phyloP scores from a whole-genome alignment of 2,113 vertebrate species.

The Etheostoma cragini region DNA sequence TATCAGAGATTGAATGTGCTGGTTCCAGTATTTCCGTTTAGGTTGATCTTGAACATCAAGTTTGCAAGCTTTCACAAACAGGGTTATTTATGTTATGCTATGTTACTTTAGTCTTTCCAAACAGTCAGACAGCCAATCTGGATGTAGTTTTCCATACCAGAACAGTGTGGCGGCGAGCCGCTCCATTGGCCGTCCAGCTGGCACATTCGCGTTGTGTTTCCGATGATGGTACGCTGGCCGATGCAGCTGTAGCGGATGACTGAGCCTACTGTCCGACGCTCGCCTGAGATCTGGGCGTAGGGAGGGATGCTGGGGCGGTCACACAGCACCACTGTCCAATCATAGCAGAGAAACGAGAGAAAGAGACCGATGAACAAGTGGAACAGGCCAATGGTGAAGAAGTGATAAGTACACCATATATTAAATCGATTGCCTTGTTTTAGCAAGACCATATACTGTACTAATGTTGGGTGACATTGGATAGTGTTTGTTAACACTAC shows the following conservation, averaged over 20 bases:
- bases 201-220: constrained; percentile 94
- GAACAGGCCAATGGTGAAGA: neutral
- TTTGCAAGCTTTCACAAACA: neutral
- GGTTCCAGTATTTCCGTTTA: neutral
- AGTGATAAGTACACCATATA: neutral
- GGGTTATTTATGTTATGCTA: neutral
- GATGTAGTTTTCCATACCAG: constrained; percentile 84
- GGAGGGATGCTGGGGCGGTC: constrained; percentile 93
- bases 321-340: constrained; percentile 92
- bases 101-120: neutral
- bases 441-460: neutral
- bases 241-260: constrained; percentile 95
- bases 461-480: neutral
- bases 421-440: neutral
- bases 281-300: constrained; percentile 91
- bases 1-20: neutral
- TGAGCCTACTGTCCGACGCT: constrained; percentile 90
- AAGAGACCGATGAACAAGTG: constrained; percentile 1
- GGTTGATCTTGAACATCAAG: neutral
- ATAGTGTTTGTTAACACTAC: neutral
- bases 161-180: constrained; percentile 95
- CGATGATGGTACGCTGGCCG: constrained; percentile 86
- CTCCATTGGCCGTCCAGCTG: constrained; percentile 97
- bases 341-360: constrained; percentile 23
- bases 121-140: constrained; percentile 18